phyloP scores from a whole-genome alignment of 2,888 invertebrate genomes.

The Plagodis pulveraria region DNA sequence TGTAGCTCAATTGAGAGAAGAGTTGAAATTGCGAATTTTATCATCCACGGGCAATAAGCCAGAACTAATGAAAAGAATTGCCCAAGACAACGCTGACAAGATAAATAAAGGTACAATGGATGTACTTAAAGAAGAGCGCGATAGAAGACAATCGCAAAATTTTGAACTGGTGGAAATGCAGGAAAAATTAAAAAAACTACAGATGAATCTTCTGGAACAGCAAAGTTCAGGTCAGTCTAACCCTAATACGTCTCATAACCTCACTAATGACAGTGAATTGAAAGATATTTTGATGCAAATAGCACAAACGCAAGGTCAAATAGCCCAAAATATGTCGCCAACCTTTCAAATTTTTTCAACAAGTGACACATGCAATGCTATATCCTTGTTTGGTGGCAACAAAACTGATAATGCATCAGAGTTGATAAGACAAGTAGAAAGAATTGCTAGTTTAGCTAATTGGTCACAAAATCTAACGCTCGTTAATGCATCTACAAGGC shows the following conservation, averaged over 20 bases:
- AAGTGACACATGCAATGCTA: constrained; percentile 1
- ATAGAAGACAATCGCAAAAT: neutral
- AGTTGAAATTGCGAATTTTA: neutral
- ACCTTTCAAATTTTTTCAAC: neutral
- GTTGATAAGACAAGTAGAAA: constrained; percentile 4
- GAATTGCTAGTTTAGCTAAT: constrained; percentile 4
- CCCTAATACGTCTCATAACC: constrained; percentile 1
- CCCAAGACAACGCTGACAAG: neutral
- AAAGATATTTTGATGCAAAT: neutral
- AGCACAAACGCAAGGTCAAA: neutral
- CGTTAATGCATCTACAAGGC: constrained; percentile 1
- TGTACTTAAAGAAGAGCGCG: neutral
- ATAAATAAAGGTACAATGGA: too few species aligned
- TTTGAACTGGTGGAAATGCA: neutral
- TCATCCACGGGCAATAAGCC: neutral
- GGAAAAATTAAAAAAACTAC: constrained; percentile 1
- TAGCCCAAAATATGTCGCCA: constrained; percentile 1
- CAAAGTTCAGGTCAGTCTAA: neutral
- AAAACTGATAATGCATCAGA: constrained; percentile 6
- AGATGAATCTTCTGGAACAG: neutral
- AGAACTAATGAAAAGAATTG: neutral
- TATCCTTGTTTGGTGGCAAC: constrained; percentile 2
- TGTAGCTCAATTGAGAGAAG: neutral
- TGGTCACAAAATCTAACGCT: constrained; percentile 7
- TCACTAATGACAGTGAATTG: neutral